Evolutionary conservation across 2,113 vertebrate genomes (phyloP).

Genomic region (Ascaphus truei): DNA sequence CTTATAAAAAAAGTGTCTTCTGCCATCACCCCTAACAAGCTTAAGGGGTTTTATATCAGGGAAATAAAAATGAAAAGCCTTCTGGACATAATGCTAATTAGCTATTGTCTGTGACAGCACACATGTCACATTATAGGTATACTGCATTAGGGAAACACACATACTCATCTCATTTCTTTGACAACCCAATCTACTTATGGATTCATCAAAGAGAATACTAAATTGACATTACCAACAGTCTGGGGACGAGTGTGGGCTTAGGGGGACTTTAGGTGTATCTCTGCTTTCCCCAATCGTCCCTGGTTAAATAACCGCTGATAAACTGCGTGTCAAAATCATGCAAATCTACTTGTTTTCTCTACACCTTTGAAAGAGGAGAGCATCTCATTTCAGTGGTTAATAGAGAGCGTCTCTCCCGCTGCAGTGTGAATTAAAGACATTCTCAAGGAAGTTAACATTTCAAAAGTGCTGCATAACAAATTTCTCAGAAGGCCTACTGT

Average conservation of each 20-base stretch:
- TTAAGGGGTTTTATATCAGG: neutral
- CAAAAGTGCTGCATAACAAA: neutral
- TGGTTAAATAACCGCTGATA: constrained; percentile 45
- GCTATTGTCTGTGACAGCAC: neutral
- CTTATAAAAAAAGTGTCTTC: neutral
- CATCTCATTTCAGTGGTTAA: constrained; percentile 37
- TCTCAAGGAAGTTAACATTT: constrained; percentile 7
- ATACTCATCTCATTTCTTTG: constrained; percentile 43
- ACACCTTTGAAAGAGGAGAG: constrained; percentile 42
- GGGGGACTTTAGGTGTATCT: constrained; percentile 36
- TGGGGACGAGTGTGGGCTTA: constrained; percentile 44
- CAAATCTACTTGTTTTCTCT: constrained; percentile 38
- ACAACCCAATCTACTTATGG: constrained; percentile 45
- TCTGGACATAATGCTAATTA: neutral
- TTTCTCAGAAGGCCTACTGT: constrained; percentile 7
- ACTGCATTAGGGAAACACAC: neutral
- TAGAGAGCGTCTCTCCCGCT: constrained; percentile 32
- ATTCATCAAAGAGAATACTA: constrained; percentile 51
- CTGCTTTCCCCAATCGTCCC: constrained; percentile 40
- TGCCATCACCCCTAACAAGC: neutral
- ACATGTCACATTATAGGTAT: constrained; percentile 8
- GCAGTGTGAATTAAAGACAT: constrained; percentile 11
- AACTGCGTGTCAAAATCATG: constrained; percentile 48
- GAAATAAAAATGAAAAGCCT: neutral
- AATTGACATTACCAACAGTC: constrained; percentile 45